phyloP scores from a whole-genome alignment of 2,888 invertebrate species.

The Parnassius apollo region DNA sequence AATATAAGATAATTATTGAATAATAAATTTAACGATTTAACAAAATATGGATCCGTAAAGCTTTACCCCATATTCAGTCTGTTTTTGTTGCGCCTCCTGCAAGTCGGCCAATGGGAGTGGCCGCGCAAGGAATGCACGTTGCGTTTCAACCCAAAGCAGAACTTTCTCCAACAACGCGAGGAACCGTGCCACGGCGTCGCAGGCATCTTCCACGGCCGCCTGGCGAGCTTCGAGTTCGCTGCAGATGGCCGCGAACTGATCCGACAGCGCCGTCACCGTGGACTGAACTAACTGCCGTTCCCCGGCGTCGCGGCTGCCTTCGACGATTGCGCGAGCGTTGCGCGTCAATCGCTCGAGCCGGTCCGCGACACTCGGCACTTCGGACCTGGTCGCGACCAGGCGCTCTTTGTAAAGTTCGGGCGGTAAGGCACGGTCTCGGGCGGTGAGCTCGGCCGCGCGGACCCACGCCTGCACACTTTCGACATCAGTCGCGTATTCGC shows the following conservation, averaged over 20 bases:
- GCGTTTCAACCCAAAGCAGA: slow-evolving; percentile 91
- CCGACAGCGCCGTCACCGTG: slow-evolving; percentile 87
- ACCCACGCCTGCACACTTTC: slow-evolving; percentile 92
- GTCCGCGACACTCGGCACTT: slow-evolving; percentile 86
- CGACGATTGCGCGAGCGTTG: slow-evolving; percentile 89
- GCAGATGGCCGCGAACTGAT: slow-evolving; percentile 89
- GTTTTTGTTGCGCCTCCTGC: slow-evolving; percentile 90
- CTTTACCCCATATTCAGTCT: slow-evolving; percentile 91
- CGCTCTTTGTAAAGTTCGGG: slow-evolving; percentile 89
- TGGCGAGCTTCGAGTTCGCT: slow-evolving; percentile 91
- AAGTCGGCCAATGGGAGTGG: slow-evolving; percentile 89
- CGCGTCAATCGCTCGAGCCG: slow-evolving; percentile 88
- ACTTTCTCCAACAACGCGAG: slow-evolving; percentile 90
- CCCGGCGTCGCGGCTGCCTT: slow-evolving; percentile 88
- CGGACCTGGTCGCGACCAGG: slow-evolving; percentile 88
- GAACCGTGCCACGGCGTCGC: slow-evolving; percentile 94
- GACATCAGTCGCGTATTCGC: slow-evolving; percentile 89
- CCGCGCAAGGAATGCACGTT: slow-evolving; percentile 88
- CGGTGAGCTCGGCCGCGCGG: slow-evolving; percentile 89
- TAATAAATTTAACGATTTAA: not conserved
- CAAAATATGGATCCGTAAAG: not conserved
- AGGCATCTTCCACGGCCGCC: slow-evolving; percentile 90
- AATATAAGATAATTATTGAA: slow-evolving; percentile 23
- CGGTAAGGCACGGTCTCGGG: slow-evolving; percentile 89
- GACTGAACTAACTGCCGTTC: slow-evolving; percentile 88